Percentiles rank a stretch among this genome's conserved stretches.
These are phyloP conservation scores for Phania funesta DNA, from an alignment of 2,888 invertebrate species.

Conservation along the genomic window DNA sequence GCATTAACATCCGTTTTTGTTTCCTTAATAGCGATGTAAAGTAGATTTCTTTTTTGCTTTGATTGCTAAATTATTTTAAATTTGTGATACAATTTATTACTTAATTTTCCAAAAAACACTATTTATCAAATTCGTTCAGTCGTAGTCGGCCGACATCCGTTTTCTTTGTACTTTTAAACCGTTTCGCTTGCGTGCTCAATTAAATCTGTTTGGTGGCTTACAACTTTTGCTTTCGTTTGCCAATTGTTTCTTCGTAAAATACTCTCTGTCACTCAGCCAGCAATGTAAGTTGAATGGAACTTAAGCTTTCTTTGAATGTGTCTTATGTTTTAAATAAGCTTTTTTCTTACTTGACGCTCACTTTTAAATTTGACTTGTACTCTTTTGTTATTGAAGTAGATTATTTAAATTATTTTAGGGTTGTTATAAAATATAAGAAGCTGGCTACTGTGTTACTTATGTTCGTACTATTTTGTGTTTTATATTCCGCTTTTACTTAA, in stretches of 20 bases:
- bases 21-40: not conserved
- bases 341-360: not conserved
- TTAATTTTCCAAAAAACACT: conserved; percentile 7
- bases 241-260: conserved; percentile 22
- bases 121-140: conserved; percentile 1
- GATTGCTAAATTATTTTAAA: conserved; percentile 27
- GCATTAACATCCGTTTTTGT: conserved; percentile 24
- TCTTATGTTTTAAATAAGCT: not conserved
- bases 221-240: conserved; percentile 69
- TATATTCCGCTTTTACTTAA: too few relatives aligned
- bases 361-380: too few relatives aligned
- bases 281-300: conserved; percentile 6
- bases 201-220: conserved; percentile 70
- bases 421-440: too few relatives aligned
- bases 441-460: too few relatives aligned
- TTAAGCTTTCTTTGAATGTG: conserved; percentile 43
- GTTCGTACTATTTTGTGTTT: too few relatives aligned
- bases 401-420: too few relatives aligned
- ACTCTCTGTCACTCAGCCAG: not conserved
- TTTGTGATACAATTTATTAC: conserved; percentile 14
- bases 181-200: conserved; percentile 71
- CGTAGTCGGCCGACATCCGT: conserved; percentile 30
- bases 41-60: conserved; percentile 17
- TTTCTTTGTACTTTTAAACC: conserved; percentile 66
- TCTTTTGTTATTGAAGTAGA: too few relatives aligned